Percentiles rank a stretch among this genome's conserved stretches.
Conservation (phyloP, 2,797 vertebrate species). For the Linurgus olivaceus region DNA sequence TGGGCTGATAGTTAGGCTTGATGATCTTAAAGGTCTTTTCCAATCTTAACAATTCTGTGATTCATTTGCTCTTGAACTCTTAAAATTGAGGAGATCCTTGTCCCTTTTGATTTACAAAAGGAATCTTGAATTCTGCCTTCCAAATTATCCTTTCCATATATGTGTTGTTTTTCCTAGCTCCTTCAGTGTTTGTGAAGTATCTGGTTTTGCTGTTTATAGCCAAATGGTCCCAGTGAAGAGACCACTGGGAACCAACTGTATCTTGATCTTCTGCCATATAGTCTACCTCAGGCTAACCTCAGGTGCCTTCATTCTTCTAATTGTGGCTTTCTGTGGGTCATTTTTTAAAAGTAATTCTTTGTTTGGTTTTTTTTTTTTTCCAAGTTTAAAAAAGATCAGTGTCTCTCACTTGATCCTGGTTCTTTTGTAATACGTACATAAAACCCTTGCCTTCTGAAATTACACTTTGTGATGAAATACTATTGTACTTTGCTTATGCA, state of each 20-base stretch:
- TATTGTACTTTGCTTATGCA: not conserved
- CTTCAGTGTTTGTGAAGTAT: not conserved
- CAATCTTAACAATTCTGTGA: not conserved
- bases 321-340: not conserved
- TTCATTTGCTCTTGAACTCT: not conserved
- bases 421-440: not conserved
- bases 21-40: not conserved
- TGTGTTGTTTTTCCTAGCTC: not conserved
- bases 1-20: not conserved
- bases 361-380: accelerated
- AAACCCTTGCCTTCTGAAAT: not conserved
- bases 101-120: not conserved
- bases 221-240: not conserved
- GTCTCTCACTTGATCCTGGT: not conserved
- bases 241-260: too few species aligned
- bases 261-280: not conserved
- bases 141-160: not conserved
- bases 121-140: not conserved
- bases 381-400: not conserved
- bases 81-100: not conserved
- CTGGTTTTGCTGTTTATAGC: not conserved
- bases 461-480: not conserved
- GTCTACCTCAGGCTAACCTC: not conserved
- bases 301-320: not conserved
- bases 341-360: not conserved